These are phyloP conservation scores for Mycetomoellerius zeteki DNA, from an alignment of 1,140 invertebrate genomes.

Conservation along the genomic window DNA sequence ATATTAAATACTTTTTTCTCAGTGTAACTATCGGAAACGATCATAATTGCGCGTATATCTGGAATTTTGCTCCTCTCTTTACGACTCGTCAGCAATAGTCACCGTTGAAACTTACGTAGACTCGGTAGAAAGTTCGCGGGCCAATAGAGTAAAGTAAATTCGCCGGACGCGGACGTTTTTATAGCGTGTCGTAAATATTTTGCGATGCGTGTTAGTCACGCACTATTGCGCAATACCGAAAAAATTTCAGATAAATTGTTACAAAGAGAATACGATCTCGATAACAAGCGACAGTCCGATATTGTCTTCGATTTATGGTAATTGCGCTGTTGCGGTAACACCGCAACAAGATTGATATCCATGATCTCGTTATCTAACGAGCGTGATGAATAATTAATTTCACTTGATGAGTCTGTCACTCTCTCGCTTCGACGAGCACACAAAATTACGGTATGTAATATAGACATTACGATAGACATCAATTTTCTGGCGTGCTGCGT, in stretches of 20 bases:
- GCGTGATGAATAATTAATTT: conserved; percentile 54
- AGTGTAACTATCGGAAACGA: not conserved
- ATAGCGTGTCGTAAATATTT: conserved; percentile 27
- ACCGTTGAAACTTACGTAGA: conserved; percentile 48
- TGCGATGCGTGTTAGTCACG: conserved; percentile 14
- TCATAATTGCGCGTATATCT: not conserved
- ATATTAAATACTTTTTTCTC: too few relatives aligned
- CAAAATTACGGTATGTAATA: conserved; percentile 13
- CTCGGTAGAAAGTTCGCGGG: conserved; percentile 38
- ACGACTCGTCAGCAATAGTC: conserved; percentile 61
- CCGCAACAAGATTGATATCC: conserved; percentile 27
- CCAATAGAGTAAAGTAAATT: conserved; percentile 15
- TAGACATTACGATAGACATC: conserved; percentile 20
- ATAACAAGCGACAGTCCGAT: not conserved
- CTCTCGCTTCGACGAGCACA: conserved; percentile 12
- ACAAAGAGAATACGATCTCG: not conserved
- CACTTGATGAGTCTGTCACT: not conserved
- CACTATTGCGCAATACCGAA: not conserved
- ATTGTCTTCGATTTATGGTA: conserved; percentile 31
- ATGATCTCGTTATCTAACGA: conserved; percentile 42
- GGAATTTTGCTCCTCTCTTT: conserved; percentile 23
- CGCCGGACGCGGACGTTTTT: not conserved
- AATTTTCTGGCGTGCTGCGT: conserved; percentile 30
- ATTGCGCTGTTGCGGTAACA: conserved; percentile 10
- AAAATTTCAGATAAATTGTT: conserved; percentile 17